Evolutionary conservation across 2,888 invertebrate genomes (phyloP).

Genomic region (Dioctria rufipes): DNA sequence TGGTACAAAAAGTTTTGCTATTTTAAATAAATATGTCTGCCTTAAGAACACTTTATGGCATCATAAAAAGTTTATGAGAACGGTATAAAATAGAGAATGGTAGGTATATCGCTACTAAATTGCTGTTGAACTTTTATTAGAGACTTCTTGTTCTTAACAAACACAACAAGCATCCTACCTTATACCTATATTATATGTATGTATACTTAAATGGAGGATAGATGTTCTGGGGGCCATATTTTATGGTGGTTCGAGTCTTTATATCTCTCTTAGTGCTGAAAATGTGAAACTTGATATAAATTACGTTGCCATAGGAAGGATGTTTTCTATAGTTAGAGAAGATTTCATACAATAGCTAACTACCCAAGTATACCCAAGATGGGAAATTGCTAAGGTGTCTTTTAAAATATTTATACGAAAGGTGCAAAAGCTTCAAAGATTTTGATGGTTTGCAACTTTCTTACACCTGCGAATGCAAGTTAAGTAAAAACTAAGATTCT

Average conservation of each 20-base stretch:
- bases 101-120: background rate
- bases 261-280: background rate
- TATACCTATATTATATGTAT: background rate
- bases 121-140: slow-evolving; percentile 12
- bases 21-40: background rate
- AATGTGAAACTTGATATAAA: background rate
- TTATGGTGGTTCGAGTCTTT: background rate
- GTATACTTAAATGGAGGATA: background rate
- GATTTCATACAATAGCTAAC: no score
- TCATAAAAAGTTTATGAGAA: slow-evolving; percentile 11
- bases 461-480: no score
- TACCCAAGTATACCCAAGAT: no score
- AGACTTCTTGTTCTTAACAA: background rate
- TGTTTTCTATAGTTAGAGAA: no score
- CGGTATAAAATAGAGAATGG: background rate
- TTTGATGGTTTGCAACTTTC: no score
- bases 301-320: background rate
- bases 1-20: background rate
- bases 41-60: background rate
- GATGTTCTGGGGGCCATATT: background rate
- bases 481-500: no score
- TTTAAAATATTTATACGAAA: no score
- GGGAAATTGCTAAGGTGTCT: no score
- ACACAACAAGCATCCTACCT: background rate
- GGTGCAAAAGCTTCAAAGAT: no score